Evolutionary conservation across 2,113 vertebrate species (phyloP), one percentile per base, ranked within the genome.

Genomic region (Vireo altiloquus): DNA sequence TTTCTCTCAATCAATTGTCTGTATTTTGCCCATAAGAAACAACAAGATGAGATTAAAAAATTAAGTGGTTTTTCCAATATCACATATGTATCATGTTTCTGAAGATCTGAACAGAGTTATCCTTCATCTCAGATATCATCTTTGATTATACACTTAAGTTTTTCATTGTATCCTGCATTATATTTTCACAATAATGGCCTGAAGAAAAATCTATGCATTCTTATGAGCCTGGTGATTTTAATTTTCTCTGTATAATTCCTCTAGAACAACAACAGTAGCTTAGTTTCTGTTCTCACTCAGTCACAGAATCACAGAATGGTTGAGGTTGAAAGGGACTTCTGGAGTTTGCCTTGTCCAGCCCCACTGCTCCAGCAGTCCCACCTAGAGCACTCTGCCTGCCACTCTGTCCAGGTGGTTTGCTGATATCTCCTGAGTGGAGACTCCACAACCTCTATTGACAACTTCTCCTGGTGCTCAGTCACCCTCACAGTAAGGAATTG

Each of bases 331-430:
- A 71, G 59, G 20, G 30, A 28, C 30, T 61, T 56, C 9, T 57
- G 49, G 17, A 57, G 22, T 28, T 28, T 9, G 21, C 28, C 39
- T 68, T 40, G 37, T 53, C 14, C n/a, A 69, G 30, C 3, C 13
- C 11, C 7, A 3, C 13, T 81, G 8, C 50, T 80, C 31, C 54
- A 39, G 24, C 33, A 74, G 30, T 18, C 37, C 37, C 7, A 56
- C 12, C 21, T n/a, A 24, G 11, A 39, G 17, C 15, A 31, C 30
- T 15, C 27, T 94, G 19, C 30, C 25, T 44, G 74, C 65, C 37
- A 56, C 21, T 0, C 2, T 2, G 1, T 42, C 12, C 16, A 63
- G 22, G 21, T 35, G 2, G 3, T 46, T 78, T 68, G 46, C 24
- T 11, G 27, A 5, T 44, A 23, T 53, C 42, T 89, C 10, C 33